Percentiles rank a stretch among this genome's conserved stretches.
phyloP scores from a whole-genome alignment of 1,140 invertebrate genomes.

The Magallana ariakensis region DNA sequence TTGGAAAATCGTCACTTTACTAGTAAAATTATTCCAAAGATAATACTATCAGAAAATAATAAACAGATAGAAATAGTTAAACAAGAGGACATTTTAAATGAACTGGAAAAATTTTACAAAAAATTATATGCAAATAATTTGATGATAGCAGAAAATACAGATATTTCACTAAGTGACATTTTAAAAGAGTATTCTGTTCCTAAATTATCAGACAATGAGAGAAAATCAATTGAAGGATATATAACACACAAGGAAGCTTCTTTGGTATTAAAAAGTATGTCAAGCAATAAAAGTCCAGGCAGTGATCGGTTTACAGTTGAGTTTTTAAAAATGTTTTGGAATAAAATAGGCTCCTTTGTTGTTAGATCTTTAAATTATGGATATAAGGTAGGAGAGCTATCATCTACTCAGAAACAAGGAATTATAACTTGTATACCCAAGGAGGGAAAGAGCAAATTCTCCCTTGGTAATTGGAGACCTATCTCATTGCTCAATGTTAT shows the following conservation, averaged over 20 bases:
- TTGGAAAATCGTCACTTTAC: background rate
- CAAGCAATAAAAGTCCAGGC: background rate
- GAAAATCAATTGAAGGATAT: background rate
- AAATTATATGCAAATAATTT: background rate
- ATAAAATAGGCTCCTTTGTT: slow-evolving; percentile 39
- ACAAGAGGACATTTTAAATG: background rate
- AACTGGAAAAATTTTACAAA: background rate
- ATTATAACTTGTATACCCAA: slow-evolving; percentile 52
- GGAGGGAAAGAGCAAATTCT: slow-evolving; percentile 25
- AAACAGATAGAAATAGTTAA: background rate
- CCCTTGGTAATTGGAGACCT: slow-evolving; percentile 34
- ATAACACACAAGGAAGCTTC: background rate
- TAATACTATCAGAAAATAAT: background rate
- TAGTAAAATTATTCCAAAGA: background rate
- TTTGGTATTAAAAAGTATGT: background rate
- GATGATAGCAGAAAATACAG: background rate
- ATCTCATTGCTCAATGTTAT: slow-evolving; percentile 44
- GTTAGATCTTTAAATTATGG: slow-evolving; percentile 50
- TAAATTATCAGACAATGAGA: background rate
- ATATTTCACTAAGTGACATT: background rate
- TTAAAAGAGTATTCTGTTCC: background rate
- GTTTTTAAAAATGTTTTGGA: slow-evolving; percentile 14
- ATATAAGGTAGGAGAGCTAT: slow-evolving; percentile 1
- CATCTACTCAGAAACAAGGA: slow-evolving; percentile 15
- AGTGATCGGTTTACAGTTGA: no score